A percentile compares a stretch with the other conserved stretches of the same genome.
Conservation (phyloP, 1,140 invertebrate species). For the Adoxophyes honmai region DNA sequence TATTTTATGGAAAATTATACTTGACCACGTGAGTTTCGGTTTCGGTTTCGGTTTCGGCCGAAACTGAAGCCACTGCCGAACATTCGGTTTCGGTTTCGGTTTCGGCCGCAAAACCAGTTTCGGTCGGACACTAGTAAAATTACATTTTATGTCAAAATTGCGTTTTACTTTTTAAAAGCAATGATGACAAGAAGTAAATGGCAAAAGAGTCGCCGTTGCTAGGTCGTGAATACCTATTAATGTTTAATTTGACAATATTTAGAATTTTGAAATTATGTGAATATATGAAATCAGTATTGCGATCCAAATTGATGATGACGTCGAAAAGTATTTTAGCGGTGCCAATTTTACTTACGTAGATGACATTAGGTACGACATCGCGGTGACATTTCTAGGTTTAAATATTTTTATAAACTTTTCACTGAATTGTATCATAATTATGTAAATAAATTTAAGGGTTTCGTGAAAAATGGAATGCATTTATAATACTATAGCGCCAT, state of each 20-base stretch:
- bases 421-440: not conserved
- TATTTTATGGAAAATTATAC: too few relatives aligned
- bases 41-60: too few relatives aligned
- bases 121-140: too few relatives aligned
- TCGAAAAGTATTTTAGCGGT: constrained; percentile 5
- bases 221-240: not conserved
- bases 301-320: not conserved
- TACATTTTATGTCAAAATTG: too few relatives aligned
- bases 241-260: too few relatives aligned
- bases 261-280: not conserved
- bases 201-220: too few relatives aligned
- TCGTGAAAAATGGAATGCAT: constrained; percentile 3
- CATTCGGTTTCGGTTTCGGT: too few relatives aligned
- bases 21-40: too few relatives aligned
- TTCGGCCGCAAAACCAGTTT: too few relatives aligned
- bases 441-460: not conserved
- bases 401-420: constrained; percentile 17
- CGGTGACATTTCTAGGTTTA: not conserved
- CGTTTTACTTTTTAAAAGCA: too few relatives aligned
- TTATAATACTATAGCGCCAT: not conserved
- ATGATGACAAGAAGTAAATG: too few relatives aligned
- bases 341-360: constrained; percentile 4
- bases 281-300: not conserved
- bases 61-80: too few relatives aligned
- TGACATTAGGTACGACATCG: not conserved